Percentiles rank a stretch among this genome's conserved stretches.
These are phyloP conservation scores for Euclidia mi DNA, from an alignment of 2,888 invertebrate species.

Conservation along the genomic window DNA sequence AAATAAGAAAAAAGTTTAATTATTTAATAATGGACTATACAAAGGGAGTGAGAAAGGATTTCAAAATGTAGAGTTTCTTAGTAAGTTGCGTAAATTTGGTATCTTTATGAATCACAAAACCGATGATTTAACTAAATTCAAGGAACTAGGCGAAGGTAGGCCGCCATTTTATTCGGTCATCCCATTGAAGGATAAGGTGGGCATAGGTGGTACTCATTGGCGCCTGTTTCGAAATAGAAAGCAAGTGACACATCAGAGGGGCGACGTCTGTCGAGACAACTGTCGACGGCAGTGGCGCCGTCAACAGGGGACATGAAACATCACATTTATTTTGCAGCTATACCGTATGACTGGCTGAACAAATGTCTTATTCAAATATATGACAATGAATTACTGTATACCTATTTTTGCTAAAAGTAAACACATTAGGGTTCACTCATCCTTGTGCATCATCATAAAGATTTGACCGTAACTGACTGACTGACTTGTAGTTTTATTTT, in stretches of 20 bases:
- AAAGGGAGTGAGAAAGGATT: too few relatives aligned
- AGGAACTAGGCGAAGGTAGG: constrained; percentile 15
- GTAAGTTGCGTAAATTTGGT: neutral
- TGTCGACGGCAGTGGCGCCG: constrained; percentile 58
- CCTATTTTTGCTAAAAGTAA: too few relatives aligned
- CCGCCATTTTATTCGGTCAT: constrained; percentile 27
- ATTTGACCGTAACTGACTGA: too few relatives aligned
- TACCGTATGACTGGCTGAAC: neutral
- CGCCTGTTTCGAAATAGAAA: constrained; percentile 83
- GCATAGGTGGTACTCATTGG: constrained; percentile 68
- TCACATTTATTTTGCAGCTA: constrained; percentile 39
- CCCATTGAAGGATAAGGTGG: constrained; percentile 57
- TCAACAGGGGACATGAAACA: constrained; percentile 51
- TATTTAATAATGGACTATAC: too few relatives aligned
- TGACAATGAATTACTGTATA: too few relatives aligned
- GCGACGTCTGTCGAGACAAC: constrained; percentile 64
- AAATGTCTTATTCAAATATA: too few relatives aligned
- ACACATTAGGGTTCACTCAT: neutral
- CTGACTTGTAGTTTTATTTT: too few relatives aligned
- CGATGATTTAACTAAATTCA: constrained; percentile 19
- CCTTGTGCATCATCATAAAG: too few relatives aligned
- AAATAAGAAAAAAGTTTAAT: too few relatives aligned
- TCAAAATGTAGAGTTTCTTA: too few relatives aligned
- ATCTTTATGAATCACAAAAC: neutral
- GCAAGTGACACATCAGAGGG: constrained; percentile 78